Base-by-base conservation (phyloP, 1,140 invertebrate species). In the Nasonia vitripennis region DNA sequence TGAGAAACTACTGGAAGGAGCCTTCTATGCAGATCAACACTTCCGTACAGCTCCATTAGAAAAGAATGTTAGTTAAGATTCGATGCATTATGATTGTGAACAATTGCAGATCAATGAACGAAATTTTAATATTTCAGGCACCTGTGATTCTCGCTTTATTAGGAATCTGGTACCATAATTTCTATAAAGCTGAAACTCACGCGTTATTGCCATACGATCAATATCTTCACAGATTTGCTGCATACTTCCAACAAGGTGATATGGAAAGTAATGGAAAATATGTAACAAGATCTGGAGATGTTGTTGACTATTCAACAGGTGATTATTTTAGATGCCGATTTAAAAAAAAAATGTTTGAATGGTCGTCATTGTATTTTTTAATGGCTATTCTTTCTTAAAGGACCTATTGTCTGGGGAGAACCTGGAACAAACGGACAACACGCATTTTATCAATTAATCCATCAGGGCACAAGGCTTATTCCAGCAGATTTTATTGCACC, bases 201-300 rank as follows among this genome's bases (percentile, higher is more conserved):
- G 98, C 98, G 10, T 94, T 99, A 0, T 94, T 99, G 68, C 99
- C 99, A 0, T 99, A 99, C 93, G 99, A 99, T 93, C 97, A 99
- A 94, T 99, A 99, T 93, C 93, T 99, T 87, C 99, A 99, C 91
- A 96, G 99, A 90, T 99, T 99, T 94, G 98, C 99, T 67, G 99
- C 99, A 14, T 99, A 99, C 93, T 99, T 99, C 94, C 99, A 99
- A 94, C 99, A 99, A 95, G 99, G 99, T 14, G 99, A 99, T 92
- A 99, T 99, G 99, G 99, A 99, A 94, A 99, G 98, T 86, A 99
- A 99, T 94, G 99, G 99, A 89, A 99, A 99, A 94, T 99, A 96
- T 90, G 96, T 97, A 14, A 99, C 97, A 12, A 95, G 96, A 68
- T 95, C 94, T 87, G 98, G 98, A 0, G 91, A 95, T 67, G 91